Base-by-base conservation (phyloP, 1,140 invertebrate species). In the Lepidurus apus region DNA sequence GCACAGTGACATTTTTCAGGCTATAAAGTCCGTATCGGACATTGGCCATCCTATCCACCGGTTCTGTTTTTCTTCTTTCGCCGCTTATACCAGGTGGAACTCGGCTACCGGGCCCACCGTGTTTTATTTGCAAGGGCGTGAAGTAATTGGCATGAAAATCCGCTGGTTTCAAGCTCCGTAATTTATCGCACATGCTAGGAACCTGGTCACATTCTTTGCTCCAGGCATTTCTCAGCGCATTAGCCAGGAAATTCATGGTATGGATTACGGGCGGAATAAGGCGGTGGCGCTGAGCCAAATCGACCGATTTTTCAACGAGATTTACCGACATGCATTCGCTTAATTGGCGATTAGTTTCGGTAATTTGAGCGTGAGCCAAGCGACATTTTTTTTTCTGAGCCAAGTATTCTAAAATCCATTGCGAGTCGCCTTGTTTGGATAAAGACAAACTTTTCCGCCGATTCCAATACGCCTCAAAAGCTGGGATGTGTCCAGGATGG, bases 261-360 rank as follows among this genome's bases (percentile, higher is more conserved):
- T 86, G 85, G 5, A 87, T 81, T 7, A 85, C 84, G 5, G 86
- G 84, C 43, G 86, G 82, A 8, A 86, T 85, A 79, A 83, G 83
- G 77, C 81, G 83, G 76, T 84, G 82, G 75, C 86, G 83, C 13
- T 81, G 77, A 74, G 84, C 73, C 2, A 76, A 43, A 11, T 83
- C 82, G 74, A 80, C 76, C 8, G 74, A 82, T 43, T 65, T 80
- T 80, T 86, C 85, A 1, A 43, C 76, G 53, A 79, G 74, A 9
- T 80, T 80, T 73, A 83, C 82, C 82, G 83, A 84, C 0, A 84
- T 84, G 78, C 85, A 85, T 13, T 84, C 80, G 21, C 80, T 78
- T n/a, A 81, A 79, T 7, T 81, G 80, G 45, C 79, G 82, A 7
- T 82, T 80, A 42, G 81, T 81, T 82, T 82, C 26, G 77, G 79